phyloP scores from a whole-genome alignment of 2,113 vertebrate species.

The Muntiacus muntjak region DNA sequence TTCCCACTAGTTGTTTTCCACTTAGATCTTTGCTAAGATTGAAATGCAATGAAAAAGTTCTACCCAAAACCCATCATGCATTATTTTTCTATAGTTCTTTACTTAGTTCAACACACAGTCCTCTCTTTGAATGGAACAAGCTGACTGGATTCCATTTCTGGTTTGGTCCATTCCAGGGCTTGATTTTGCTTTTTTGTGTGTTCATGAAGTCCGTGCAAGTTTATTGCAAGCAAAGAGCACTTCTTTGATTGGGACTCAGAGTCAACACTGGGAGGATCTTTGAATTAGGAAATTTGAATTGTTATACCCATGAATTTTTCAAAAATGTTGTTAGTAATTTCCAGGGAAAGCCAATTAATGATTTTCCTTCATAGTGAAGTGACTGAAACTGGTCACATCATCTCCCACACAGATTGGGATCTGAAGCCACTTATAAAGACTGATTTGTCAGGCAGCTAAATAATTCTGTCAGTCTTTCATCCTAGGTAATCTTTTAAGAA shows the following conservation, averaged over 20 bases:
- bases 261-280: not conserved
- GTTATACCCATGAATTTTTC: not conserved
- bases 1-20: not conserved
- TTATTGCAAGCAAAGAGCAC: not conserved
- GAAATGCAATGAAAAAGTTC: not conserved
- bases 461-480: not conserved
- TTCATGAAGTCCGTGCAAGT: not conserved
- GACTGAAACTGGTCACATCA: not conserved
- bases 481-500: not conserved
- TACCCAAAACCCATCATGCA: not conserved
- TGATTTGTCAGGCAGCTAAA: not conserved
- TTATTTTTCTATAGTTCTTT: not conserved
- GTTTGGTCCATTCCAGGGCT: not conserved
- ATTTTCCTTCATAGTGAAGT: not conserved
- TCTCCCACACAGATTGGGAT: not conserved
- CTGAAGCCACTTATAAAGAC: not conserved
- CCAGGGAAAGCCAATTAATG: not conserved
- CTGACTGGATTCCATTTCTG: not conserved
- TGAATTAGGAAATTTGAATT: not conserved
- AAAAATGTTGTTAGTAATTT: not conserved
- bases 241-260: not conserved
- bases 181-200: not conserved
- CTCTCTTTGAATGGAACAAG: not conserved
- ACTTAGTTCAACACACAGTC: fast-evolving
- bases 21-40: not conserved